These are phyloP conservation scores for Podocnemis expansa DNA, from an alignment of 2,113 vertebrate species.

Conservation along the genomic window DNA sequence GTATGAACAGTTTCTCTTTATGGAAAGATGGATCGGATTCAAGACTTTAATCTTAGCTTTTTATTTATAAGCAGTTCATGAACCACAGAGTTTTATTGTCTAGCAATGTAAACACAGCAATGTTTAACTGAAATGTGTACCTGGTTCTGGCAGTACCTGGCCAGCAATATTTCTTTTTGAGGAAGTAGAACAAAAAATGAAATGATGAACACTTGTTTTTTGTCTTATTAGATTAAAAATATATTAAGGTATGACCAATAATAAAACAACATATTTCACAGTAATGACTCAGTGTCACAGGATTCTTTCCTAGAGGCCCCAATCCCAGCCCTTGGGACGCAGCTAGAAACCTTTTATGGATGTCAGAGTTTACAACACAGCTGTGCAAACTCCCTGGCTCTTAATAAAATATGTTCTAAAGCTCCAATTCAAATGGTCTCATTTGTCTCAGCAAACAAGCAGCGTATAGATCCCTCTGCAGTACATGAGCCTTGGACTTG, in stretches of 20 bases:
- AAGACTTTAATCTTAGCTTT: constrained; percentile 43
- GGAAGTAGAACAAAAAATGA: constrained; percentile 10
- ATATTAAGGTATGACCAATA: neutral
- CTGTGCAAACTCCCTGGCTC: neutral
- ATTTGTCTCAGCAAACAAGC: neutral
- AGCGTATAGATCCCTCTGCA: accelerated
- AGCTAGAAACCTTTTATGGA: neutral
- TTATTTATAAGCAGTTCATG: constrained; percentile 25
- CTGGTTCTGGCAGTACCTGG: constrained; percentile 30
- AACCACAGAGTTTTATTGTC: constrained; percentile 60
- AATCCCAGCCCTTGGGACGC: neutral
- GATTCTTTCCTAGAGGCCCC: neutral
- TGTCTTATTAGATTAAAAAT: neutral
- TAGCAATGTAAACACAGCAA: constrained; percentile 49
- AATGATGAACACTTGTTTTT: neutral
- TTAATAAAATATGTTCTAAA: neutral
- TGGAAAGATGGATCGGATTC: constrained; percentile 3
- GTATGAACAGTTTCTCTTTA: constrained; percentile 2
- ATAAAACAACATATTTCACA: neutral
- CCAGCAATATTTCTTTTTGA: constrained; percentile 1
- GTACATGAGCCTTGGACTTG: neutral
- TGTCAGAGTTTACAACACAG: accelerated
- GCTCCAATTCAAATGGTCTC: neutral
- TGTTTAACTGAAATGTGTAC: constrained; percentile 21
- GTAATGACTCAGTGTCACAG: neutral